Evolutionary conservation across 2,797 vertebrate species (phyloP).

Genomic region (Agapornis canus): DNA sequence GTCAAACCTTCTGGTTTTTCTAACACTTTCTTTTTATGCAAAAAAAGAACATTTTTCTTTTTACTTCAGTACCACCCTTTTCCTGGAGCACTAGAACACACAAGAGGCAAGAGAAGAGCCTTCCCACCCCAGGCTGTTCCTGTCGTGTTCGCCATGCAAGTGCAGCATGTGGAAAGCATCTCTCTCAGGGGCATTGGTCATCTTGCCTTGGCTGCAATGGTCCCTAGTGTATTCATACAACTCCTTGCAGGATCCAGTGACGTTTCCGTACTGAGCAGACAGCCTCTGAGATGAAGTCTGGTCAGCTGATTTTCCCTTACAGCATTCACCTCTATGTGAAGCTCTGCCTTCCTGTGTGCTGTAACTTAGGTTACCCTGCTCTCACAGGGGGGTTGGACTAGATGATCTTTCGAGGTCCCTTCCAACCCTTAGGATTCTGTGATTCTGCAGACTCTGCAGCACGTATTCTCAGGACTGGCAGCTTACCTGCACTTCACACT

Average conservation of each 20-base stretch:
- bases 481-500: not conserved
- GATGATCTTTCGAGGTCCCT: too few species aligned
- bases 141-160: not conserved
- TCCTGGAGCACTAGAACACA: not conserved
- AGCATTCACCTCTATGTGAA: not conserved
- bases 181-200: not conserved
- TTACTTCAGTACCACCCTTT: not conserved
- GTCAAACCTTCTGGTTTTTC: not conserved
- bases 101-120: not conserved
- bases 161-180: not conserved
- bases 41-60: not conserved
- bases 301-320: not conserved
- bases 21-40: rapidly evolving
- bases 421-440: too few species aligned
- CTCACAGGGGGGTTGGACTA: too few species aligned
- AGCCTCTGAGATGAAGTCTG: not conserved
- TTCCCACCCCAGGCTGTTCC: not conserved
- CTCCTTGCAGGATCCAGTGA: not conserved
- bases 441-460: not conserved
- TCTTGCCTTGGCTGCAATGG: not conserved
- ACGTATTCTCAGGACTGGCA: not conserved
- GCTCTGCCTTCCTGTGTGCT: not conserved
- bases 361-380: too few species aligned
- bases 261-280: not conserved
- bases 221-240: not conserved